Conservation (phyloP, 2,113 vertebrate genomes). For the Elephas maximus region DNA sequence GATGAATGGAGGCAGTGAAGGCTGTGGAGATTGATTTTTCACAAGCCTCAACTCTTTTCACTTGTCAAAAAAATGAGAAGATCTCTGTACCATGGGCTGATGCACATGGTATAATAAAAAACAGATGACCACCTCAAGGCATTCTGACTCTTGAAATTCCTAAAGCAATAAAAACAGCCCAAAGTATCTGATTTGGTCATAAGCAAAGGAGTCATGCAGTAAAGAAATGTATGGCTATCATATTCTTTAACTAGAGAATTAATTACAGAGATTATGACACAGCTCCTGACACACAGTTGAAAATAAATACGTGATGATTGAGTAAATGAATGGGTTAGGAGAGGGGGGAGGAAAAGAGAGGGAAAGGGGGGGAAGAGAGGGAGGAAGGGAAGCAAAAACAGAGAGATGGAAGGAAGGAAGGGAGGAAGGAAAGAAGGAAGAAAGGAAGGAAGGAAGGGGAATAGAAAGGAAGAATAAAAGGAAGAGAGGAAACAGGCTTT, state of each 20-base stretch:
- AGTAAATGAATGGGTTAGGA: neutral
- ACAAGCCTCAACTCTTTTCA: slow-evolving; percentile 39
- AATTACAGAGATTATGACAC: neutral
- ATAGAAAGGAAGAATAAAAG: neutral
- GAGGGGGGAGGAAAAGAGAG: neutral
- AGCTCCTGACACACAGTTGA: neutral
- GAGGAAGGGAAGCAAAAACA: neutral
- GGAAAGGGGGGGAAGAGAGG: neutral
- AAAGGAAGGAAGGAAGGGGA: neutral
- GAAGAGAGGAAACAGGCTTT: neutral
- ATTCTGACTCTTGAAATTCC: neutral
- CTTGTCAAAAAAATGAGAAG: slow-evolving; percentile 44
- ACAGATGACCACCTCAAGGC: neutral
- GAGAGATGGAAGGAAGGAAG: neutral
- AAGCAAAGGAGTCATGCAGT: neutral
- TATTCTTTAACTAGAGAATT: neutral
- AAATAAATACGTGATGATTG: neutral
- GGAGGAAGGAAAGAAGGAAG: neutral
- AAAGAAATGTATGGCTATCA: neutral
- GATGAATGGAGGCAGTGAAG: slow-evolving; percentile 46
- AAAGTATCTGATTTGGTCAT: neutral
- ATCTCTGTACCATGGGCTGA: neutral
- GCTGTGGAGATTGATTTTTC: slow-evolving; percentile 53
- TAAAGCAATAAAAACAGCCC: slow-evolving; percentile 17
- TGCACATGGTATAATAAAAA: neutral